Base-by-base conservation (phyloP, 2,797 vertebrate genomes). In the Argentina silus region DNA sequence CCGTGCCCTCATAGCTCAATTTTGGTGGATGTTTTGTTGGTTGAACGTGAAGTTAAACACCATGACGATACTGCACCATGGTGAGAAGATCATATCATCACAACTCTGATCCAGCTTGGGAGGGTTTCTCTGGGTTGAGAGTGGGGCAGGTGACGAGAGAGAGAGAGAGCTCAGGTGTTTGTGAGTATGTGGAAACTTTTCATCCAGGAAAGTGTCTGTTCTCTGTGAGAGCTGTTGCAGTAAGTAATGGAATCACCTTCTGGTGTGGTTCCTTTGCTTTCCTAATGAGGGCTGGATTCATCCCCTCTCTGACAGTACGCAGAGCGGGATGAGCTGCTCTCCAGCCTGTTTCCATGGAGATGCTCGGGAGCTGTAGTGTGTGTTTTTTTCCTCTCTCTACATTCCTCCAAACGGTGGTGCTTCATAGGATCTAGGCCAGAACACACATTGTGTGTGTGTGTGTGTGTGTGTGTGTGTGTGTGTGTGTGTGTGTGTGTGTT, bases 291-390 rank as follows among this genome's bases (percentile, higher is more conserved):
- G 87, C 85, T 85, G 82, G 89, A 91, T 92, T 86, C 90, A 88
- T 91, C 88, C 82, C 90, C 79, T 89, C 83, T 89, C 84, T 91
- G 88, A 93, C 89, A 89, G 90, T 89, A 88, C 67, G 75, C 80
- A 70, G 88, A 88, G 84, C 84, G 74, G 90, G 90, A 92, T 90
- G 89, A 90, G 90, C 91, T 90, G 88, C 89, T 91, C 92, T 91
- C 87, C 87, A 86, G 88, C 92, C 85, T 94, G 94, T 95, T 95
- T 93, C 94, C 94, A 94, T 95, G 94, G 94, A 92, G 92, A 95
- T 93, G 75, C 76, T 86, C 83, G 75, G 84, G 89, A 91, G 86
- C 91, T 90, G 90, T 92, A 91, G 86, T 83, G 14, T 86, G 78
- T 73, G 70, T 69, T 76, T 17, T 27, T n/a, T 63, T 55, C 55